Percentiles rank a stretch among this genome's conserved stretches.
phyloP scores from a whole-genome alignment of 2,888 invertebrate genomes.

The Athalia cordata region DNA sequence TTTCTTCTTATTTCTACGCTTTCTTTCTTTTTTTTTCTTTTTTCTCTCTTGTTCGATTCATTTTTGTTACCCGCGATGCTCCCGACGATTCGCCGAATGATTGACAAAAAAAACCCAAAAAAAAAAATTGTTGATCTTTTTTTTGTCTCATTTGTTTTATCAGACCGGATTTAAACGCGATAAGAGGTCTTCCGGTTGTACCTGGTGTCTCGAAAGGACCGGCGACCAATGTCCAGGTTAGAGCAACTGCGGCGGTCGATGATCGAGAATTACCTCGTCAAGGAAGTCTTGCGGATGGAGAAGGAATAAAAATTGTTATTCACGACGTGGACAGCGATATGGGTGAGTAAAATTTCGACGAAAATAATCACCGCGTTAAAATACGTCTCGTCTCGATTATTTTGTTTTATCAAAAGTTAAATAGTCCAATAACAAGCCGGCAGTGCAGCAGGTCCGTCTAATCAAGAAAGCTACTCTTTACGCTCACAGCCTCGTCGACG shows the following conservation, averaged over 20 bases:
- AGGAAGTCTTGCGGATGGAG: conserved; percentile 92
- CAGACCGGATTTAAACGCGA: conserved; percentile 83
- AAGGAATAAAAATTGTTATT: conserved; percentile 94
- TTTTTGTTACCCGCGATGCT: too few relatives aligned
- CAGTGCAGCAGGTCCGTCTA: too few relatives aligned
- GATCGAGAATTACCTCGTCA: conserved; percentile 80
- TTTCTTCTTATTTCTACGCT: too few relatives aligned
- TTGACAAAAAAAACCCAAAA: too few relatives aligned
- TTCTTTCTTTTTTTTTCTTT: neutral
- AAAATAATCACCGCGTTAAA: neutral
- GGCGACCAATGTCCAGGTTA: conserved; percentile 72
- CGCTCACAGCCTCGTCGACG: too few relatives aligned
- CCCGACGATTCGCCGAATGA: too few relatives aligned
- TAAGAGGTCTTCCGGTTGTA: conserved; percentile 73
- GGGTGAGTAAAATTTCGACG: conserved; percentile 61
- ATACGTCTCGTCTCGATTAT: neutral
- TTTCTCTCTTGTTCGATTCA: neutral
- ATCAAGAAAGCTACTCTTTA: too few relatives aligned
- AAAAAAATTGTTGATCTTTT: conserved; percentile 29
- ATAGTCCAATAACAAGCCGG: too few relatives aligned
- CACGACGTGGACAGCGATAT: conserved; percentile 86
- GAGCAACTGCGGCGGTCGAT: conserved; percentile 78
- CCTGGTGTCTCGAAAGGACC: conserved; percentile 72
- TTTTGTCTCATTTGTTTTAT: conserved; percentile 52
- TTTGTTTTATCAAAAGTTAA: too few relatives aligned